Percentiles rank a stretch among this genome's conserved stretches.
Evolutionary conservation across 2,888 invertebrate species (phyloP).

Genomic region (Diachrysia chrysitis): DNA sequence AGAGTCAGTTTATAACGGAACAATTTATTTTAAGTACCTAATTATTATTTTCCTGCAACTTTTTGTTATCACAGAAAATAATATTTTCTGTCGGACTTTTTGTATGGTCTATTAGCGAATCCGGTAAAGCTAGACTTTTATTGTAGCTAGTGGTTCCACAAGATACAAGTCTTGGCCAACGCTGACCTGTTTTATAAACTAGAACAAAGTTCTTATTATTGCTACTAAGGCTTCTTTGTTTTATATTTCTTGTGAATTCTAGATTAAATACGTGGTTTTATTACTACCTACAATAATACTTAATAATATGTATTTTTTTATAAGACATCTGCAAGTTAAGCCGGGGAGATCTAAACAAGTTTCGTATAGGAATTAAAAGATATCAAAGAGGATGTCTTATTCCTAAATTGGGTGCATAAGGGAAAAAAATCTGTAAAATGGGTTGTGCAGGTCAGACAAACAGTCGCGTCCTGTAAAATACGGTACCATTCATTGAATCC

Average conservation of each 20-base stretch:
- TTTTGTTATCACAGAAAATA: neutral
- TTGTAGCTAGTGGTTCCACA: neutral
- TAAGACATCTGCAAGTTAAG: too few species aligned
- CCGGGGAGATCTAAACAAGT: too few species aligned
- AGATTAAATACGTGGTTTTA: neutral
- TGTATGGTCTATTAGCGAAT: neutral
- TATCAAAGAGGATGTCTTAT: too few species aligned
- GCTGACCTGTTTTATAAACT: neutral
- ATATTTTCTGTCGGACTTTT: constrained; percentile 3
- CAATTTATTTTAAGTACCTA: neutral
- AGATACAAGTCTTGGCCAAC: neutral
- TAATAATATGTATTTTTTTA: too few species aligned
- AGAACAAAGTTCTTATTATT: neutral
- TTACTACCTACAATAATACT: too few species aligned
- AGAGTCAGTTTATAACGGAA: neutral
- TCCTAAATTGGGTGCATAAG: too few species aligned
- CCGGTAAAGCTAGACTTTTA: neutral
- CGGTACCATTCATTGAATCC: too few species aligned
- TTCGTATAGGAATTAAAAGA: too few species aligned
- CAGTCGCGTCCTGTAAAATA: too few species aligned
- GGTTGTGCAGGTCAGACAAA: too few species aligned
- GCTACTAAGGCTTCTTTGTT: neutral
- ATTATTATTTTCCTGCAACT: neutral
- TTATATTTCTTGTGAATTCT: neutral
- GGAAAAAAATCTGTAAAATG: too few species aligned